These are phyloP conservation scores for Cyphomyrmex costatus DNA, from an alignment of 1,140 invertebrate species.

Conservation along the genomic window DNA sequence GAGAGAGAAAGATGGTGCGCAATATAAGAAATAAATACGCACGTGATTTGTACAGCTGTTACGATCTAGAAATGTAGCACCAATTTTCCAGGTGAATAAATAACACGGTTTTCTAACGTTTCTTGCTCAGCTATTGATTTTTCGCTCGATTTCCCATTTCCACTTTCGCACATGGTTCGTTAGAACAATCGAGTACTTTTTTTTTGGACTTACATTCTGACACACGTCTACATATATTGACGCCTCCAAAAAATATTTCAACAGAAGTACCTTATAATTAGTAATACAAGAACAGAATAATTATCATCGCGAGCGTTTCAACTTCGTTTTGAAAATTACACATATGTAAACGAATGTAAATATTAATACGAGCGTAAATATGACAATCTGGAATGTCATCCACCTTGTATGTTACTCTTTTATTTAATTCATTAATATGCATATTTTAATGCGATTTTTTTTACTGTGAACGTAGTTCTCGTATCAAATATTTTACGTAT, in stretches of 20 bases:
- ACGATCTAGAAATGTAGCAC: not conserved
- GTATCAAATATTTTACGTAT: not conserved
- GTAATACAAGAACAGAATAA: not conserved
- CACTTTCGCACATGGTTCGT: conserved; percentile 78
- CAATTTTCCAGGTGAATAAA: conserved; percentile 53
- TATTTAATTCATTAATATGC: conserved; percentile 37
- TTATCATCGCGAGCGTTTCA: not conserved
- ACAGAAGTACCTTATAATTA: not conserved
- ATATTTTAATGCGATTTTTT: not conserved
- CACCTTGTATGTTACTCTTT: not conserved
- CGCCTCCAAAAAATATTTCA: not conserved
- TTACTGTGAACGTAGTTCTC: not conserved
- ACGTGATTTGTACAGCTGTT: not conserved
- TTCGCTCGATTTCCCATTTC: conserved; percentile 77
- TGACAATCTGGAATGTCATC: not conserved
- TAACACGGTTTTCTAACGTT: conserved; percentile 65
- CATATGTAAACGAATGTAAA: not conserved
- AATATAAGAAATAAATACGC: not conserved
- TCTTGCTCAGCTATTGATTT: conserved; percentile 37
- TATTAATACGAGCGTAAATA: conserved; percentile 4
- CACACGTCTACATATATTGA: not conserved
- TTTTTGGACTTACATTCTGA: not conserved
- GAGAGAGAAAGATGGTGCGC: too few relatives aligned
- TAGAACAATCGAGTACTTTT: conserved; percentile 42
- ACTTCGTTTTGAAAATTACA: not conserved